Evolutionary conservation across 2,113 vertebrate species (phyloP).

Genomic region (Coreoperca whiteheadi): DNA sequence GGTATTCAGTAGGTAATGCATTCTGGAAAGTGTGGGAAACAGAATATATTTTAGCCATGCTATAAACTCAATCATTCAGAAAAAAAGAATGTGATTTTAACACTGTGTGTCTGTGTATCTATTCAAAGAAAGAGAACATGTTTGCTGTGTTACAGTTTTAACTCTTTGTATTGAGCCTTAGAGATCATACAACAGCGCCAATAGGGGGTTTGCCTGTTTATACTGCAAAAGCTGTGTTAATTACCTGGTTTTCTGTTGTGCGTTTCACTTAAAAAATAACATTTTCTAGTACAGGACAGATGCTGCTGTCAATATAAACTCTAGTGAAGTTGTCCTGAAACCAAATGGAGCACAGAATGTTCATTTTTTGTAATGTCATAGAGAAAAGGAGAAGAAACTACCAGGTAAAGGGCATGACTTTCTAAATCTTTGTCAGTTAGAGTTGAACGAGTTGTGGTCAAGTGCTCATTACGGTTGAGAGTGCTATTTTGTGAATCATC

Average conservation of each 20-base stretch:
- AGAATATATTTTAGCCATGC: not conserved
- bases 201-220: slow-evolving; percentile 5
- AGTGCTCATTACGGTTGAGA: not conserved
- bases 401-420: slow-evolving; percentile 15
- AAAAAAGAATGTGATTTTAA: not conserved
- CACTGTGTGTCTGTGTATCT: no score
- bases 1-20: not conserved
- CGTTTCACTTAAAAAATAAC: slow-evolving; percentile 20
- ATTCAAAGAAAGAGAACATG: no score
- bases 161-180: not conserved
- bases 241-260: slow-evolving; percentile 10
- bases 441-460: not conserved
- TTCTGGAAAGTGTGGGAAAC: not conserved
- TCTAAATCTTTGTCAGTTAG: slow-evolving; percentile 5
- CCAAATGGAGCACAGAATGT: slow-evolving; percentile 12
- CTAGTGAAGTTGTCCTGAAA: slow-evolving; percentile 12
- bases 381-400: not conserved
- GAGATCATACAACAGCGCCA: not conserved
- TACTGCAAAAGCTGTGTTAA: not conserved
- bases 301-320: slow-evolving; percentile 19
- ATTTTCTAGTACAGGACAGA: not conserved
- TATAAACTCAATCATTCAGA: not conserved
- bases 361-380: not conserved
- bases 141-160: no score
- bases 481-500: not conserved